phyloP scores from a whole-genome alignment of 2,113 vertebrate species.

The Nothocercus julius region DNA sequence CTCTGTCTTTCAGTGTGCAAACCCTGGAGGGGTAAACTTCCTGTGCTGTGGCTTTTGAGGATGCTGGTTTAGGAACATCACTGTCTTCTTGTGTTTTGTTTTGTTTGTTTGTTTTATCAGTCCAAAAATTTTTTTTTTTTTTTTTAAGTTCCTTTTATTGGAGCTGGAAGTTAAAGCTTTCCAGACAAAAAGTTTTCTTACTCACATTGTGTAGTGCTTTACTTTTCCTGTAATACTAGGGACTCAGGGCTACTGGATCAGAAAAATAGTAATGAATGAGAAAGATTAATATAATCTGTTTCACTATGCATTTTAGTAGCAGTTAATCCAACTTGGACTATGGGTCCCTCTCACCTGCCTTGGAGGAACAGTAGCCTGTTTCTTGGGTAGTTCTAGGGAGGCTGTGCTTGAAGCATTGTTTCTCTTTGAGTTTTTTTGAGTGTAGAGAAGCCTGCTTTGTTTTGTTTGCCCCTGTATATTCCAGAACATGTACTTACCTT shows the following conservation, averaged over 20 bases:
- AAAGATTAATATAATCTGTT: neutral
- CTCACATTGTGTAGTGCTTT: neutral
- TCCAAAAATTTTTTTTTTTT: neutral
- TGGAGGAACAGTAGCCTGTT: neutral
- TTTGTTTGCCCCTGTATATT: neutral
- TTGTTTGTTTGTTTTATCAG: no score
- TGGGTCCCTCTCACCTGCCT: no score
- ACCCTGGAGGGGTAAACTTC: neutral
- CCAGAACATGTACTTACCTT: neutral
- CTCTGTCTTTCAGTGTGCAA: neutral
- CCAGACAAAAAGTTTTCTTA: neutral
- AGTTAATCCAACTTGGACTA: neutral
- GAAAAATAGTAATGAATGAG: neutral
- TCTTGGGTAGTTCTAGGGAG: neutral
- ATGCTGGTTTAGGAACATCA: neutral
- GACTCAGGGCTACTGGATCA: neutral
- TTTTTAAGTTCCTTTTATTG: neutral
- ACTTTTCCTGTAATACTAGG: neutral
- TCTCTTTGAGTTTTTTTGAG: neutral
- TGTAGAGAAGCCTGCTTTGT: neutral
- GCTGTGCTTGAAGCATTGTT: neutral
- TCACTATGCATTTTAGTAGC: neutral
- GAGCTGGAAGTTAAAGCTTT: neutral
- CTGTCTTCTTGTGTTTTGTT: neutral
- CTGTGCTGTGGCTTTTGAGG: neutral